Base-by-base conservation (phyloP, 2,888 invertebrate genomes). In the Lithophane leautieri region DNA sequence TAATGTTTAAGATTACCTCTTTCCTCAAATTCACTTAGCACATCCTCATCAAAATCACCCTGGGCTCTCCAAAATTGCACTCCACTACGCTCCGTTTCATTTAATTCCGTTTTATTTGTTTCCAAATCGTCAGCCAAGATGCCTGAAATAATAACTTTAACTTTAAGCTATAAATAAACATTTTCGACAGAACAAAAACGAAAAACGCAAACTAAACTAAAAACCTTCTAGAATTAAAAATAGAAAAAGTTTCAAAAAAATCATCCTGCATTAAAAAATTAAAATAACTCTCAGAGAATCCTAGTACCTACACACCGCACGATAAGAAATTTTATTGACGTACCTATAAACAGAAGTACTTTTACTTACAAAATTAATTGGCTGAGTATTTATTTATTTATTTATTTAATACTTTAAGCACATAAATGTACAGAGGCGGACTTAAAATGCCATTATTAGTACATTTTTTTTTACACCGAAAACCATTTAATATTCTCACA, bases 251-350 rank as follows among this genome's bases (percentile, higher is more conserved):
- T 44, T 73, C 4, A 63, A 70, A 52, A 73, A 69, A 78, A 62
- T 60, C 82, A 83, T 83, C 58, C 61, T 70, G 58, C 60, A 70
- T 70, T 67, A 34, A 63, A 62, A 25, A 40, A 4, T 44, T 25
- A 0, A 4, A 69, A 28, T 28, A 25, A 54, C 69, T 65, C 40
- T 54, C 44, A 19, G 12, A 67, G 11, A n/a, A 12, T 34, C 34
- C 34, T 34, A 34, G 6, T 12, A 40, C 14, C n/a, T 34, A 56
- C 40, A n/a, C 4, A 9, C 11, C 11, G 4, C 14, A 25, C 70
- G 78, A 83, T 81, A 81, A 84, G 81, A 84, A 62, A 42, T 61
- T 81, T 81, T 58, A 84, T 70, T 14, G 56, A 42, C 44, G 22
- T 47, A 52, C 40, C 16, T 42, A 65, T 62, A 58, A 68, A 80